Conservation (phyloP, 2,113 vertebrate species). For the Pseudonaja textilis region DNA sequence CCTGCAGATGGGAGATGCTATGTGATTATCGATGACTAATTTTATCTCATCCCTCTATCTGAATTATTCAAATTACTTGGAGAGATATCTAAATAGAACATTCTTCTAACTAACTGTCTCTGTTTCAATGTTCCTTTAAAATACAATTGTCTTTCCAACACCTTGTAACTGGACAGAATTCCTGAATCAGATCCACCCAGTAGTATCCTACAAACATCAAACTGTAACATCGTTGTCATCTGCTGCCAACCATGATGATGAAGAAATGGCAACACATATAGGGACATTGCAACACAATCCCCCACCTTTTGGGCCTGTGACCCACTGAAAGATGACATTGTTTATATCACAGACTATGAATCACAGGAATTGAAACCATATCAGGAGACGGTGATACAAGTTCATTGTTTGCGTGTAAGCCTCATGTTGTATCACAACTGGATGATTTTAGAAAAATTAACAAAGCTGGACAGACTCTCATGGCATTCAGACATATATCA, state of each 20-base stretch:
- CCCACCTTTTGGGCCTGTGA: background rate
- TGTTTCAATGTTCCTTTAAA: background rate
- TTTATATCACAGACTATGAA: background rate
- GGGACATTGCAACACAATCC: background rate
- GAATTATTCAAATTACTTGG: slow-evolving; percentile 33
- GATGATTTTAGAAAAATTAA: background rate
- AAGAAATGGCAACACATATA: background rate
- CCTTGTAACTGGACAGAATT: background rate
- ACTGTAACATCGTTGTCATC: background rate
- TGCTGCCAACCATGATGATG: background rate
- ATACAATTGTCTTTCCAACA: background rate
- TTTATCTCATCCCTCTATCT: background rate
- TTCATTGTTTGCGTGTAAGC: background rate
- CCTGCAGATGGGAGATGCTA: background rate
- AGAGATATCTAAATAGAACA: slow-evolving; percentile 41
- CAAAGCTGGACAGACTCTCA: background rate
- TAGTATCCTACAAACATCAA: background rate
- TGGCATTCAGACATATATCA: background rate
- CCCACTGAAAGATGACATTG: background rate
- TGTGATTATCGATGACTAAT: slow-evolving; percentile 23
- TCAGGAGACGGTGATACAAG: background rate
- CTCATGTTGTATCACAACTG: background rate
- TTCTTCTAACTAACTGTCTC: slow-evolving; percentile 13
- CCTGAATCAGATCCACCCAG: background rate
- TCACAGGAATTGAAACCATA: background rate